Evolutionary conservation across 2,797 vertebrate genomes (phyloP), one percentile per base, ranked within the genome.

Genomic region (Pithecia hirsuta): DNA sequence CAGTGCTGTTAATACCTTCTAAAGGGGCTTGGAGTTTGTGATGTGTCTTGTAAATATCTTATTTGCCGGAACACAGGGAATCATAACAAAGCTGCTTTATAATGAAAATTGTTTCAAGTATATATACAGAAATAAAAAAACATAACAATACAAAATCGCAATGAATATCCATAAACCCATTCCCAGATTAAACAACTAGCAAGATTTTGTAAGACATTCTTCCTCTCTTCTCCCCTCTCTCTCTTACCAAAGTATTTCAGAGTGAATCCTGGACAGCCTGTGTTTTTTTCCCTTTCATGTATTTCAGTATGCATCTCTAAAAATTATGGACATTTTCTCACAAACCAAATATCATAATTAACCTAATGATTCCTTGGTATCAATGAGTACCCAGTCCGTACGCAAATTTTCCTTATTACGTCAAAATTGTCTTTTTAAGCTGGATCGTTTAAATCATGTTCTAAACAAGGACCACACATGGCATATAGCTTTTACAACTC

Each of bases 401-500:
- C 75, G 67, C 28, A 75, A 92, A 52, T 81, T 61, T 84, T n/a
- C 84, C 46, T n/a, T 11, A 75, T 75, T 92, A 61, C 55, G 36
- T 95, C 41, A 87, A 92, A 87, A 48, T 81, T 41, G 28, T 61
- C 11, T 94, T 85, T 84, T 74, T 50, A 79, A 85, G 52, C 22
- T 94, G 55, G 33, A 75, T 85, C 80, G 28, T 92, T 92, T 94
- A 61, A 87, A 90, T 72, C 20, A 20, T 61, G 80, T 86, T 95
- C 84, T 89, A 81, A 92, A 81, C 41, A 39, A 97, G 81, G 48
- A 67, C 48, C 30, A 52, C 19, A 50, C 2, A 14, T 55, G 17
- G 22, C 33, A 22, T 72, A 10, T 90, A 30, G 6, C 39, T 87
- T 94, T 67, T 46, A 36, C 24, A 80, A 59, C n/a, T 89, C 59